Base-by-base conservation (phyloP, 2,113 vertebrate species). In the Elachura formosa region DNA sequence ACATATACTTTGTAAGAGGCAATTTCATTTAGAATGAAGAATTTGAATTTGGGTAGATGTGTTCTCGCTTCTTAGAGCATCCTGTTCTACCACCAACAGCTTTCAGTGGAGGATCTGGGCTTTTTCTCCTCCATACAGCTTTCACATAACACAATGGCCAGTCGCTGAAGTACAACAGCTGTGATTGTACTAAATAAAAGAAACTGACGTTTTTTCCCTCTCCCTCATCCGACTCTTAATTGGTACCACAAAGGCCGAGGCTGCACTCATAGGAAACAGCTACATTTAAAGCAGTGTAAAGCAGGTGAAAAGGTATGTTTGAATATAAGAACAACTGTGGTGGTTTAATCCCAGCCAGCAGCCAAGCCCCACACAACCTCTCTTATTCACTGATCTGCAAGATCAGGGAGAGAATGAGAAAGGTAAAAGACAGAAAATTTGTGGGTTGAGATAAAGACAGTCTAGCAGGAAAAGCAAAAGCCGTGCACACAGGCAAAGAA, bases 1-100 rank as follows among this genome's bases (percentile, higher is more conserved):
- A 31, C 0, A 0, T 31, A 10, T 9, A 18, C 28, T 59, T 72
- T 43, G 8, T 34, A 76, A 62, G 29, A 52, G 29, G 49, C 19
- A 19, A 25, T 59, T 89, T 74, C 5, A 24, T 67, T 77, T 61
- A 62, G 19, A 78, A 43, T 7, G 13, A 55, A 74, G n/a, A n/a
- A n/a, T n/a, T n/a, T n/a, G n/a, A 22, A 29, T 49, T 45, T 20
- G 22, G 45, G 34, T 10, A 19, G n/a, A 71, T 45, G 6, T 6
- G 25, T 66, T 69, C 49, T 56, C 6, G 0, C 41, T 58, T 56
- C 46, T 61, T 62, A 80, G 55, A 74, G 49, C 22, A 2, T 31
- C 11, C 12, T 45, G 31, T n/a, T 55, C 24, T 17, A 10, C 34
- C 24, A 52, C 12, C 63, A n/a, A 4, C 16, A 64, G 19, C 34